Evolutionary conservation across 2,888 invertebrate species (phyloP).

Genomic region (Buathra laborator): DNA sequence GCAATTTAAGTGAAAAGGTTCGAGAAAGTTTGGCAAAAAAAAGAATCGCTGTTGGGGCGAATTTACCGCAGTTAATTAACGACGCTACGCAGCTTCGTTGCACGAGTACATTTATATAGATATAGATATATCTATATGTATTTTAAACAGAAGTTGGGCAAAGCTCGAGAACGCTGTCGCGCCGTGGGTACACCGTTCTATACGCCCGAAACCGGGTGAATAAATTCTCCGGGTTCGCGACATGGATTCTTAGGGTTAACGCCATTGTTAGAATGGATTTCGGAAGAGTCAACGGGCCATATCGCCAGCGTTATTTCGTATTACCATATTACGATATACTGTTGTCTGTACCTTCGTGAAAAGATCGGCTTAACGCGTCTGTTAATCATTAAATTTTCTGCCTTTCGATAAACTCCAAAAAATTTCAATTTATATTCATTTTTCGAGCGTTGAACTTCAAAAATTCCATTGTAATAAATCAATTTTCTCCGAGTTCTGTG

Average conservation of each 20-base stretch:
- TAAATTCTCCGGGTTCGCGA: constrained; percentile 20
- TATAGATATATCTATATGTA: constrained; percentile 1
- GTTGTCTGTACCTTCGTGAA: background rate
- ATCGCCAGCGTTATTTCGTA: constrained; percentile 32
- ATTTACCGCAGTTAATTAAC: constrained; percentile 18
- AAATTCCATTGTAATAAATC: background rate
- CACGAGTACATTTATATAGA: background rate
- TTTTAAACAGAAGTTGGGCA: background rate
- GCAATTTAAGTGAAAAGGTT: background rate
- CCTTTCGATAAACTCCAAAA: background rate
- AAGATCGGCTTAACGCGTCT: background rate
- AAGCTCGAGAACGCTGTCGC: constrained; percentile 9
- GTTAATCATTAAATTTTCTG: background rate
- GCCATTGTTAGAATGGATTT: constrained; percentile 19
- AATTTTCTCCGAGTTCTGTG: too few relatives aligned
- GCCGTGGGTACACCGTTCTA: background rate
- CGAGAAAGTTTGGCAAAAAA: constrained; percentile 6
- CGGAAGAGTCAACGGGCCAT: background rate
- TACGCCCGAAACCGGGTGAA: constrained; percentile 7
- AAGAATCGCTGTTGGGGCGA: background rate
- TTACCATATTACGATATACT: constrained; percentile 41
- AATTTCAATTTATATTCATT: background rate
- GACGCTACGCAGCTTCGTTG: background rate
- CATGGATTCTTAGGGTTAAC: constrained; percentile 39
- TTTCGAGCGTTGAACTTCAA: background rate